Evolutionary conservation across 2,797 vertebrate genomes (phyloP), one percentile per base, ranked within the genome.

Genomic region (Tarsius wallacei): DNA sequence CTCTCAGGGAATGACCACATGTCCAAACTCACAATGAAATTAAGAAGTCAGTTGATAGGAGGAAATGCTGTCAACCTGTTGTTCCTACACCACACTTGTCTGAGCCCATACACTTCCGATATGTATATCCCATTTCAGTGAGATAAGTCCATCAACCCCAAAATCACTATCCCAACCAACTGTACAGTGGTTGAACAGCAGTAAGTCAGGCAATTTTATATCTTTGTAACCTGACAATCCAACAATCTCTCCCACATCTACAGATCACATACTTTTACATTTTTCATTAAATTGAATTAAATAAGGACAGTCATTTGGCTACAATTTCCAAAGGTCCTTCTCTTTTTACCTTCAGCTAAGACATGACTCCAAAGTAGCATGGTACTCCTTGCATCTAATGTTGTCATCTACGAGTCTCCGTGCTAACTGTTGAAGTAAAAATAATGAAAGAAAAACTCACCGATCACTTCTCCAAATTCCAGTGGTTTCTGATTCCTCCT

Each of bases 391-490:
- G 49, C 6, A 26, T 42, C 26, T 59, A 51, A 89, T 51, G 14
- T 21, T n/a, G 57, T 19, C 59, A 68, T 42, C 21, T 63, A 53
- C 0, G 0, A 28, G n/a, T 61, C 63, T 42, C 63, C 36, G 66
- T 9, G 31, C 47, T 26, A 57, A 24, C 59, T 33, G 63, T 0
- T 49, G 5, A 80, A 70, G 71, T 70, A 74, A 90, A 93, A 86
- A 61, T 24, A 53, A 91, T n/a, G 19, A 53, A 31, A 49, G 57
- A 88, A 49, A 89, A 24, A 94, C 14, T 80, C 33, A 90, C 64
- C 36, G n/a, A 86, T 51, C 6, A 49, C 7, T 6, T 96, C 66
- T 90, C 61, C 93, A 94, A 84, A 87, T 77, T 76, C 49, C 77
- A 68, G 61, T 6, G 42, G 61, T 77, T 59, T 89, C 33, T 17